Conservation (phyloP, 2,797 vertebrate genomes). For the Leptatherina wallacei region DNA sequence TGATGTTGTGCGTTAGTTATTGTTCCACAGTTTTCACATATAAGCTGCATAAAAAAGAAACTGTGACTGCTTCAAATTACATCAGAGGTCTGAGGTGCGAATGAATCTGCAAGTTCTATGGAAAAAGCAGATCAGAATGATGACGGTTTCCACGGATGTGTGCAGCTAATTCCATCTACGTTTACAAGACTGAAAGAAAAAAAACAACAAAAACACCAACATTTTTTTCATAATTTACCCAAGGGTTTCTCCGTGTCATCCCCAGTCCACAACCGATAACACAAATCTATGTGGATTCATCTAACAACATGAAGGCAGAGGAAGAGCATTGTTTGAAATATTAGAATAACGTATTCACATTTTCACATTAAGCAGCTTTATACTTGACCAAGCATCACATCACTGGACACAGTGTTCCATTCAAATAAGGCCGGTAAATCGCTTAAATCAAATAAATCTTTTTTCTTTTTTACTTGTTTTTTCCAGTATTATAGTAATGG, state of each 20-base stretch:
- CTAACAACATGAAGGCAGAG: background rate
- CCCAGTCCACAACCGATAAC: background rate
- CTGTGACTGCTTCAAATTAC: conserved; percentile 21
- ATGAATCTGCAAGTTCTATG: conserved; percentile 12
- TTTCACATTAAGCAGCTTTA: background rate
- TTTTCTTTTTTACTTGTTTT: no score
- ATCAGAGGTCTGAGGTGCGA: conserved; percentile 20
- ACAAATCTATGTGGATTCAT: background rate
- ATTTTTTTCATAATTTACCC: background rate
- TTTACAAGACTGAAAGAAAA: conserved; percentile 9
- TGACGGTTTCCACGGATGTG: conserved; percentile 21
- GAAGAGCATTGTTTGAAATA: background rate
- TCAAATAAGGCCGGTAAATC: background rate
- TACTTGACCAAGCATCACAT: background rate
- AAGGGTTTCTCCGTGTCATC: background rate
- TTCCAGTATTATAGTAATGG: no score
- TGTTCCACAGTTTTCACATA: conserved; percentile 5
- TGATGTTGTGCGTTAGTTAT: background rate
- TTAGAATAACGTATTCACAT: background rate
- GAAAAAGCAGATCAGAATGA: conserved; percentile 49
- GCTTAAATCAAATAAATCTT: no score
- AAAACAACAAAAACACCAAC: background rate
- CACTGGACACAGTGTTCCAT: background rate
- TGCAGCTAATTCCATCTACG: conserved; percentile 17
- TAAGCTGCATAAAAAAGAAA: background rate